A percentile compares a stretch with the other conserved stretches of the same genome.
Evolutionary conservation across 2,797 vertebrate genomes (phyloP).

Genomic region (Tenualosa ilisha): DNA sequence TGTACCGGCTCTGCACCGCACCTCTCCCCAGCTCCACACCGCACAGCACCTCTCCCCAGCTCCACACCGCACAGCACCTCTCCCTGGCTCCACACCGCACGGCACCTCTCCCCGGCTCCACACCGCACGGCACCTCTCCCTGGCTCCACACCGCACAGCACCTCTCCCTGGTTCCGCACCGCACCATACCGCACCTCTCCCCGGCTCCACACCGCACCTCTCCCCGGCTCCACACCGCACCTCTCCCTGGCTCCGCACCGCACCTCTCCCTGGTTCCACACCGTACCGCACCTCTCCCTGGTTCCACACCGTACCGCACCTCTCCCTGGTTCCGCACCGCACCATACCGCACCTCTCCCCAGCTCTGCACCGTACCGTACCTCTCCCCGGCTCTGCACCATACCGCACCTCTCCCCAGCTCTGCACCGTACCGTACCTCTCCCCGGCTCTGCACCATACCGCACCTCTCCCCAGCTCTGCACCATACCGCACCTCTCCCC

Average conservation of each 20-base stretch:
- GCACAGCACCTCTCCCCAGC: slow-evolving; percentile 1
- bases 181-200: background rate
- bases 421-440: no score
- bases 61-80: background rate
- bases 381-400: no score
- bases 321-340: background rate
- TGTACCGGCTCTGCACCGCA: no score
- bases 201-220: background rate
- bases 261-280: no score
- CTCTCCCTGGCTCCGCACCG: slow-evolving; percentile 18
- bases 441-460: no score
- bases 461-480: no score
- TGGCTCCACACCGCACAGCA: background rate
- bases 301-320: background rate
- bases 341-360: no score
- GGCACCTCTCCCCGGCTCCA: no score
- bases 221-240: background rate
- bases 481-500: background rate
- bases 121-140: no score
- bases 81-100: no score
- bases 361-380: no score
- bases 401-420: background rate
- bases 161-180: background rate
- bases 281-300: no score
- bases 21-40: background rate